Evolutionary conservation across 2,888 invertebrate genomes (phyloP).

Genomic region (Andricus quercusramuli): DNA sequence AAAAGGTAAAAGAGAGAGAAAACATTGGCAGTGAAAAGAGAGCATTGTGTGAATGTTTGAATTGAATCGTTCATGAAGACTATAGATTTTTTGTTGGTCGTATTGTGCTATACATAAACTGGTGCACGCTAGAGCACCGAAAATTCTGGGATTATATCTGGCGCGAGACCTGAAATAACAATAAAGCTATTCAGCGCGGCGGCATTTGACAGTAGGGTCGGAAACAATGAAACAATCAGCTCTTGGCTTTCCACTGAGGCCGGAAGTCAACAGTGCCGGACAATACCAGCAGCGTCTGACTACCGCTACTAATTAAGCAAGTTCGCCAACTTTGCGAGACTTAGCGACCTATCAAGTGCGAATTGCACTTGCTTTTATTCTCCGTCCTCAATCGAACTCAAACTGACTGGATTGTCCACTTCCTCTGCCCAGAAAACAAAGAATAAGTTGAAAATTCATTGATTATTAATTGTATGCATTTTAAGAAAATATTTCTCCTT

Average conservation of each 20-base stretch:
- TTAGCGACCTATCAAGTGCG: constrained; percentile 49
- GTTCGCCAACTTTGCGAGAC: constrained; percentile 68
- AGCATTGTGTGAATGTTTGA: constrained; percentile 52
- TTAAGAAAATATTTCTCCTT: too few relatives aligned
- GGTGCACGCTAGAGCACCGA: constrained; percentile 43
- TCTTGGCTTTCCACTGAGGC: constrained; percentile 63
- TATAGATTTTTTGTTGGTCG: neutral
- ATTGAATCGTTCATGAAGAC: constrained; percentile 32
- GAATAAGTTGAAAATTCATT: neutral
- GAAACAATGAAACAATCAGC: constrained; percentile 78
- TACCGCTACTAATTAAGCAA: constrained; percentile 72
- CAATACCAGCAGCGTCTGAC: constrained; percentile 70
- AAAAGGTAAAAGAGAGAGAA: constrained; percentile 41
- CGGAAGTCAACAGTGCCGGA: constrained; percentile 75
- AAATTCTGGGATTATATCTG: constrained; percentile 63
- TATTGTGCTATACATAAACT: constrained; percentile 26
- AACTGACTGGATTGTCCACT: neutral
- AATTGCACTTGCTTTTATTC: constrained; percentile 34
- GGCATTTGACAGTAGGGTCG: constrained; percentile 74
- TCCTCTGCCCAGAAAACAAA: neutral
- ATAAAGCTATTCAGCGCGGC: constrained; percentile 72
- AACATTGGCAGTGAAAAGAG: constrained; percentile 44
- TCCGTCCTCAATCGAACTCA: neutral
- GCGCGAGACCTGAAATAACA: constrained; percentile 71
- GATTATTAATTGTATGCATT: neutral